phyloP scores from a whole-genome alignment of 2,113 vertebrate genomes.

The Urocolius indicus region DNA sequence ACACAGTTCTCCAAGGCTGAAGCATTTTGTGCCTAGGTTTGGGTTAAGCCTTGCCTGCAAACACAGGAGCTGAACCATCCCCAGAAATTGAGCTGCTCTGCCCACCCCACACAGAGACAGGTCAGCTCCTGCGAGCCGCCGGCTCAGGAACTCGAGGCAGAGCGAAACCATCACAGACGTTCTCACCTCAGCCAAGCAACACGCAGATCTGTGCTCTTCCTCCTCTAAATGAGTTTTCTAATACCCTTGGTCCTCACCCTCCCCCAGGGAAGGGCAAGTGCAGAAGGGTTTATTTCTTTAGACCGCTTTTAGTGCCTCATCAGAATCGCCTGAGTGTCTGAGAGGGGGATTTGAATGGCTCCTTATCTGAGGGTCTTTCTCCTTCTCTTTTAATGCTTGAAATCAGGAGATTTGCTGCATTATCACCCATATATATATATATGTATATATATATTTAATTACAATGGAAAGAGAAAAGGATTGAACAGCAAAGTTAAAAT shows the following conservation, averaged over 20 bases:
- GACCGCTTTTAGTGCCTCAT: conserved; percentile 37
- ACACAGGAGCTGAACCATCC: neutral
- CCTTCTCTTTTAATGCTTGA: conserved; percentile 59
- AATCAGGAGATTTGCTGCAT: conserved; percentile 44
- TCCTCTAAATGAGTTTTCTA: conserved; percentile 46
- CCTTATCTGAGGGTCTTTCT: conserved; percentile 52
- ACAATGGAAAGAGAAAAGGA: conserved; percentile 49
- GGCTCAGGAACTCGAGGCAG: neutral
- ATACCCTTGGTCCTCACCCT: neutral
- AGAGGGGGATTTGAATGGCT: conserved; percentile 69
- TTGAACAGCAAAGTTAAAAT: conserved; percentile 63
- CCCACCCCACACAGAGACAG: too few relatives aligned
- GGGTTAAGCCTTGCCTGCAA: neutral
- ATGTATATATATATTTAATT: conserved; percentile 60
- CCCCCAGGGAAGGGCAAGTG: neutral
- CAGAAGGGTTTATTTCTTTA: conserved; percentile 58
- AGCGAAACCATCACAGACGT: neutral
- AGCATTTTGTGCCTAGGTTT: neutral
- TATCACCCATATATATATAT: neutral
- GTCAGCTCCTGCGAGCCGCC: neutral
- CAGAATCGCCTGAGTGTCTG: conserved; percentile 56
- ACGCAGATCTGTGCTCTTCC: conserved; percentile 8
- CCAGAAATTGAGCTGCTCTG: neutral
- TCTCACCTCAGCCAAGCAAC: neutral
- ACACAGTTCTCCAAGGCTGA: neutral